Percentiles rank a stretch among this genome's conserved stretches.
phyloP scores from a whole-genome alignment of 2,888 invertebrate genomes.

The Trichacis sp. region DNA sequence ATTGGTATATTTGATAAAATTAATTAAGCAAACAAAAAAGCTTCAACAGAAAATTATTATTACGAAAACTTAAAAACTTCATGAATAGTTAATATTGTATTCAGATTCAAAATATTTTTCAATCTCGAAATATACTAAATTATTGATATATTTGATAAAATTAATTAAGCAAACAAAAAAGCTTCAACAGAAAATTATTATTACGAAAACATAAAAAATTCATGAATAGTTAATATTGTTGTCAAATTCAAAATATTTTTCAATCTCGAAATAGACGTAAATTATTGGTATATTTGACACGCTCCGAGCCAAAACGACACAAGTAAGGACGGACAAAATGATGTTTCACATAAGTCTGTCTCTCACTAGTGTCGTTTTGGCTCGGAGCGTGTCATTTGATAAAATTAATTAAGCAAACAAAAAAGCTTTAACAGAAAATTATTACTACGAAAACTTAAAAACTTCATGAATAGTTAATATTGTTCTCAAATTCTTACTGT shows the following conservation, averaged over 20 bases:
- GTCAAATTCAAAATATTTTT: conserved; percentile 73
- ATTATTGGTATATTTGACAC: too few species aligned
- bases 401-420: neutral
- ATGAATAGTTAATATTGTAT: neutral
- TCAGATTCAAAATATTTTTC: conserved; percentile 73
- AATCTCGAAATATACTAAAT: too few species aligned
- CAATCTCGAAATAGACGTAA: too few species aligned
- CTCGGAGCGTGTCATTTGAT: too few species aligned
- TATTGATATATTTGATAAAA: too few species aligned
- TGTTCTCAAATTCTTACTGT: conserved; percentile 70
- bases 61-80: neutral
- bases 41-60: neutral
- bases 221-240: neutral
- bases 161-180: neutral
- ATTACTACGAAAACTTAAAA: neutral
- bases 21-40: neutral
- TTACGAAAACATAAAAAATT: neutral
- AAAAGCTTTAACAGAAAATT: neutral
- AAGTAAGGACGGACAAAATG: too few species aligned
- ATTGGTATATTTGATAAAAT: too few species aligned
- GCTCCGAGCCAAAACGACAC: too few species aligned
- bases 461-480: neutral
- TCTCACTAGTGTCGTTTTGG: too few species aligned
- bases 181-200: neutral
- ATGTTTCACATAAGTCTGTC: too few species aligned